A percentile compares a stretch with the other conserved stretches of the same genome.
Conservation (phyloP, 2,888 invertebrate genomes). For the Tetranychus truncatus region DNA sequence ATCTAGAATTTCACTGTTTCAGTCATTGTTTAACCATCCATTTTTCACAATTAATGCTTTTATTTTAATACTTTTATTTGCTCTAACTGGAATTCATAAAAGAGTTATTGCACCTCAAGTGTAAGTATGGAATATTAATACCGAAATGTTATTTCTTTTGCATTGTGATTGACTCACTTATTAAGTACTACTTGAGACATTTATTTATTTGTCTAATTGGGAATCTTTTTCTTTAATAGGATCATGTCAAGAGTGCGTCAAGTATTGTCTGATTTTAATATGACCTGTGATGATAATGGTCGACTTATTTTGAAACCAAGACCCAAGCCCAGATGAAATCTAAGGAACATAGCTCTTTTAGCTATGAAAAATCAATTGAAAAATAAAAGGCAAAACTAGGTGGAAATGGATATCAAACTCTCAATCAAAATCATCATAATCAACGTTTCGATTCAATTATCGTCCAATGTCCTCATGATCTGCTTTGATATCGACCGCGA, state of each 20-base stretch:
- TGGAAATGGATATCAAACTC: no score
- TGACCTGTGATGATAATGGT: constrained; percentile 94
- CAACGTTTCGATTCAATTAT: no score
- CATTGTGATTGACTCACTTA: neutral
- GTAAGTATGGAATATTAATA: neutral
- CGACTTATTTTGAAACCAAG: constrained; percentile 80
- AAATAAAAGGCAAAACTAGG: no score
- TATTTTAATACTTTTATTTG: constrained; percentile 60
- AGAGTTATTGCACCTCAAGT: constrained; percentile 84
- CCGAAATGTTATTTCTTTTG: no score
- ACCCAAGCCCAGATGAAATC: constrained; percentile 35
- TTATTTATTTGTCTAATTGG: constrained; percentile 23
- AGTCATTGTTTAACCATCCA: constrained; percentile 80
- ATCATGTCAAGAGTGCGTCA: constrained; percentile 74
- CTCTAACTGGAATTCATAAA: constrained; percentile 76
- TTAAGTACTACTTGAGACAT: neutral
- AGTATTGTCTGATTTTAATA: constrained; percentile 83
- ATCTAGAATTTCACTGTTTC: constrained; percentile 52
- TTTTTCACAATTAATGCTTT: constrained; percentile 76
- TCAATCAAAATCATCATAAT: no score
- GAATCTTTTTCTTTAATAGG: constrained; percentile 13
- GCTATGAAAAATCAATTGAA: no score
- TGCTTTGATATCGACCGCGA: no score
- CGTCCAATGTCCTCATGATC: no score
- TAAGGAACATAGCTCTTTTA: no score